Evolutionary conservation across 1,140 invertebrate species (phyloP), one percentile per base, ranked within the genome.

Genomic region (Dinoponera quadriceps): DNA sequence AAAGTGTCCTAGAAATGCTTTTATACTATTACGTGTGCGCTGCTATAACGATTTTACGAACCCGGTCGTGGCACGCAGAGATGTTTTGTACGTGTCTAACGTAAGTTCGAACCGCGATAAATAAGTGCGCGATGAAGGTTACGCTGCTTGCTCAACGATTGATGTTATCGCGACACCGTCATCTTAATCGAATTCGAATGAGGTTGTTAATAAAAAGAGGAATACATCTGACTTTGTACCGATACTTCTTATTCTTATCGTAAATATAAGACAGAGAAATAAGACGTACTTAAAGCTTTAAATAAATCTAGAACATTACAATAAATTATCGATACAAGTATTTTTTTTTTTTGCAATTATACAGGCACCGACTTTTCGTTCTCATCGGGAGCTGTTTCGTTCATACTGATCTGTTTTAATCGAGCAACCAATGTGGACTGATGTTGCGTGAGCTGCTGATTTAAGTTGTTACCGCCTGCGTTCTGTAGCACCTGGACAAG

Each of bases 401-500:
- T 92, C 93, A 92, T 91, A 87, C 94, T 94, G 87, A 96, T 95
- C 85, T 94, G 94, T 80, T 96, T 95, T 54, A 97, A 93, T 87
- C 96, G 94, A 68, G 95, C 95, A 22, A 97, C 95, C 60, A 97
- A 93, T 63, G 93, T 95, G 69, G 95, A 95, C 90, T 97, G 96
- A 94, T 96, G 96, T 85, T 95, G 94, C 83, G 95, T 96, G n/a
- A 97, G 91, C 88, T 97, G 95, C 51, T 93, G 92, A 29, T 96
- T 96, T 51, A 97, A 85, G 83, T 95, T 92, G 82, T 87, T 92
- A 51, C 95, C 95, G 54, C 95, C 96, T 25, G 95, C 95, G 91
- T 92, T 95, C 85, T 96, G 95, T 3, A 97, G 91, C 9, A 96
- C 94, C 81, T 96, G 95, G 75, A 97, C 96, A 22, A 97, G 93